phyloP scores from a whole-genome alignment of 2,888 invertebrate genomes.

The Monopis laevigella region DNA sequence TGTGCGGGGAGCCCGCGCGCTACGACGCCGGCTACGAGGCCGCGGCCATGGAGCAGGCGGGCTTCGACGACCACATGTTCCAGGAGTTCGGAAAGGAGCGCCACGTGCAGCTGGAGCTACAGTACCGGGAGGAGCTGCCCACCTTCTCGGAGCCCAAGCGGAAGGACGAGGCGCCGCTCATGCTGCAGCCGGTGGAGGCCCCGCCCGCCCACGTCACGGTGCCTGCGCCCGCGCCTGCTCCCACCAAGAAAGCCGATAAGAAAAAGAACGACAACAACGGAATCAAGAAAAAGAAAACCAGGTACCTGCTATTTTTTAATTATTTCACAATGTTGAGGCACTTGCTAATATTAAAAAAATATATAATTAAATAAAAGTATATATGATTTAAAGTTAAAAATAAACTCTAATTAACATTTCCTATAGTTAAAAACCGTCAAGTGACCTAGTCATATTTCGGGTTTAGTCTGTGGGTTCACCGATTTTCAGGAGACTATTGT shows the following conservation, averaged over 20 bases:
- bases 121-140: constrained; percentile 56
- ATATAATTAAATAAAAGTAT: not conserved
- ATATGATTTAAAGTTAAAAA: not conserved
- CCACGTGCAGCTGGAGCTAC: constrained; percentile 56
- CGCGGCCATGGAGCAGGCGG: constrained; percentile 72
- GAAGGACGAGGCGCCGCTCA: constrained; percentile 53
- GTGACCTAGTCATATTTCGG: too few relatives aligned
- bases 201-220: constrained; percentile 31
- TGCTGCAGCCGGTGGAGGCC: constrained; percentile 44
- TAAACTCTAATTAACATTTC: too few relatives aligned
- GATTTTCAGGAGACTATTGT: too few relatives aligned
- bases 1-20: constrained; percentile 49
- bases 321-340: constrained; percentile 13
- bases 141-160: constrained; percentile 33
- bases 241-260: constrained; percentile 76
- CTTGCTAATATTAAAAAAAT: not conserved
- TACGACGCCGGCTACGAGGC: constrained; percentile 38
- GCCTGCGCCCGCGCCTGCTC: constrained; percentile 41
- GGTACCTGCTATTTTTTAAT: constrained; percentile 60
- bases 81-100: constrained; percentile 74
- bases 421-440: too few relatives aligned
- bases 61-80: constrained; percentile 83
- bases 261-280: constrained; percentile 87
- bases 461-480: too few relatives aligned
- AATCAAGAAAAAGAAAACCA: constrained; percentile 92